Percentiles rank a stretch among this genome's conserved stretches.
Conservation (phyloP, 2,797 vertebrate genomes). For the Sebastes jordani region DNA sequence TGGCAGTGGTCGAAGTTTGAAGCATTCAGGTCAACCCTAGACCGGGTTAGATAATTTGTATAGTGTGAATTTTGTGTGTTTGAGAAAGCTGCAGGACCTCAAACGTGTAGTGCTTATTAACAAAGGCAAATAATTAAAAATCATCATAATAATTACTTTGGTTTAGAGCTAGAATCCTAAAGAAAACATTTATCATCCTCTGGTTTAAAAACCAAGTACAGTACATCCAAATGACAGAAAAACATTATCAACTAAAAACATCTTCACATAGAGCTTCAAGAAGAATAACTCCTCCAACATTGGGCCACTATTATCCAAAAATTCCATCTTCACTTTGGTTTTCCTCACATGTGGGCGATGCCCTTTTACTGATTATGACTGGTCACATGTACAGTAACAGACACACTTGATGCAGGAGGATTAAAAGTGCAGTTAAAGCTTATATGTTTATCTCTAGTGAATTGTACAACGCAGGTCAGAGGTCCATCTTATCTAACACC, state of each 20-base stretch:
- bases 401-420: not conserved
- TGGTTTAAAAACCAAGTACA: not conserved
- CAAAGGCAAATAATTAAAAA: not conserved
- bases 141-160: not conserved
- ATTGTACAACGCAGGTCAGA: slow-evolving; percentile 10
- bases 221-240: not conserved
- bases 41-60: too few relatives aligned
- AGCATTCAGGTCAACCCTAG: too few relatives aligned
- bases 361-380: not conserved
- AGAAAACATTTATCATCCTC: not conserved
- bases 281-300: not conserved
- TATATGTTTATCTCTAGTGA: slow-evolving; percentile 9
- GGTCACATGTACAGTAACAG: not conserved
- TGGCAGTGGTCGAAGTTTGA: too few relatives aligned
- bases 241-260: not conserved
- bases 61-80: not conserved
- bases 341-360: not conserved
- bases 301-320: not conserved
- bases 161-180: not conserved
- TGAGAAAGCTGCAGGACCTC: not conserved
- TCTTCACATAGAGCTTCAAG: not conserved
- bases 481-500: slow-evolving; percentile 25
- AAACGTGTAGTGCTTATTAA: not conserved
- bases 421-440: slow-evolving; percentile 25
- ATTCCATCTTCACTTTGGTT: not conserved